Percentiles rank a stretch among this genome's conserved stretches.
phyloP scores from a whole-genome alignment of 1,140 invertebrate genomes.

The Apis mellifera region DNA sequence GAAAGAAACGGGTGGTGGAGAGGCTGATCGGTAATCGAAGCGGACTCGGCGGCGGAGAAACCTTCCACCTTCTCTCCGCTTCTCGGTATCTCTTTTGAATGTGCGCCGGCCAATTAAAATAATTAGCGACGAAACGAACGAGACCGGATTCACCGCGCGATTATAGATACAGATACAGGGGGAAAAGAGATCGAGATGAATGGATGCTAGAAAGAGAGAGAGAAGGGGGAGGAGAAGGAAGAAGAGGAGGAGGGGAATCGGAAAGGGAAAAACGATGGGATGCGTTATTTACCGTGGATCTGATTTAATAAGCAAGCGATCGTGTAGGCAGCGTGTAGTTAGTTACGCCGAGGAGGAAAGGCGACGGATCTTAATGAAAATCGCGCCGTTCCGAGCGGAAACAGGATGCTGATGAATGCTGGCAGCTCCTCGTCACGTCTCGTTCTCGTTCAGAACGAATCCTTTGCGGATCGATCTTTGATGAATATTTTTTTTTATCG shows the following conservation, averaged over 20 bases:
- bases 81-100: conserved; percentile 67
- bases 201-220: not conserved
- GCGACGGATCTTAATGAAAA: conserved; percentile 37
- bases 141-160: conserved; percentile 56
- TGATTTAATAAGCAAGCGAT: conserved; percentile 64
- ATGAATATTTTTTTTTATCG: too few relatives aligned
- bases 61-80: conserved; percentile 58
- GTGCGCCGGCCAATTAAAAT: conserved; percentile 71
- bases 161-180: conserved; percentile 64
- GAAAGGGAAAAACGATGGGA: conserved; percentile 38
- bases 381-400: not conserved
- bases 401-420: conserved; percentile 5
- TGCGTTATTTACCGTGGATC: conserved; percentile 51
- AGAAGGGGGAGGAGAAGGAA: not conserved
- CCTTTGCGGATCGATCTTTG: not conserved
- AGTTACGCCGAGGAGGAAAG: conserved; percentile 26
- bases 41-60: conserved; percentile 48
- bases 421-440: not conserved
- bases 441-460: conserved; percentile 1
- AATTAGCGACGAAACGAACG: conserved; percentile 70
- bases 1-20: conserved; percentile 12
- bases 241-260: not conserved
- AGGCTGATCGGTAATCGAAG: conserved; percentile 60
- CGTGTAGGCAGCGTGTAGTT: conserved; percentile 24
- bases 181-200: conserved; percentile 47